Percentiles rank a stretch among this genome's conserved stretches.
phyloP scores from a whole-genome alignment of 1,140 invertebrate species.

The Chelonus insularis region DNA sequence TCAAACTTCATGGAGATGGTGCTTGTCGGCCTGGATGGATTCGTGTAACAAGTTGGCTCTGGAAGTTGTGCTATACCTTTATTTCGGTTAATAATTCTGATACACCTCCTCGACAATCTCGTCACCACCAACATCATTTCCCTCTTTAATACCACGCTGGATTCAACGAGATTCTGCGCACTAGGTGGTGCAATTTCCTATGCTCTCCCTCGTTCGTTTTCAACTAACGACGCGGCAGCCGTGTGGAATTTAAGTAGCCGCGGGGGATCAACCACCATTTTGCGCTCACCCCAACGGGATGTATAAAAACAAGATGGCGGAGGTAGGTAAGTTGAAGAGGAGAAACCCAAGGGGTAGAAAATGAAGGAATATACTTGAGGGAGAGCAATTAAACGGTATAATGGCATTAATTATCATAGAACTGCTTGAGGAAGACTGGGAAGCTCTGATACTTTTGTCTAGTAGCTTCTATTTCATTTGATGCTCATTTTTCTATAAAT shows the following conservation, averaged over 20 bases:
- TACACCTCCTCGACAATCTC: slow-evolving; percentile 1
- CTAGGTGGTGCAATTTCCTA: slow-evolving; percentile 23
- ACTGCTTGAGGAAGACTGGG: too few relatives aligned
- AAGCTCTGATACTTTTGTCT: too few relatives aligned
- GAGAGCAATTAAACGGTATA: slow-evolving; percentile 48
- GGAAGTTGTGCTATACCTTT: background rate
- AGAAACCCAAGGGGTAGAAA: background rate
- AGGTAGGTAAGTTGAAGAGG: slow-evolving; percentile 3
- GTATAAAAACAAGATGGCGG: slow-evolving; percentile 46
- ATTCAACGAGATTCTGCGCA: slow-evolving; percentile 21
- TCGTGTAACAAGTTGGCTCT: slow-evolving; percentile 1
- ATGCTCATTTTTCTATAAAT: background rate
- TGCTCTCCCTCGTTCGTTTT: slow-evolving; percentile 1
- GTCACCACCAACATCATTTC: slow-evolving; percentile 1
- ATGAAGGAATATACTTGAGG: slow-evolving; percentile 35
- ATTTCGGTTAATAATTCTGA: slow-evolving; percentile 17
- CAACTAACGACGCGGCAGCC: slow-evolving; percentile 14
- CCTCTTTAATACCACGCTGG: background rate
- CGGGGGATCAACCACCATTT: slow-evolving; percentile 50
- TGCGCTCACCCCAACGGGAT: slow-evolving; percentile 34
- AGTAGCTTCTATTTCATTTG: too few relatives aligned
- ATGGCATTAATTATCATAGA: slow-evolving; percentile 44
- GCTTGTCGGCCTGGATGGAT: too few relatives aligned
- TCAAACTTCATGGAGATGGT: too few relatives aligned
- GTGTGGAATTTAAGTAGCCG: slow-evolving; percentile 22